Base-by-base conservation (phyloP, 1,140 invertebrate genomes). In the Hirudo medicinalis region DNA sequence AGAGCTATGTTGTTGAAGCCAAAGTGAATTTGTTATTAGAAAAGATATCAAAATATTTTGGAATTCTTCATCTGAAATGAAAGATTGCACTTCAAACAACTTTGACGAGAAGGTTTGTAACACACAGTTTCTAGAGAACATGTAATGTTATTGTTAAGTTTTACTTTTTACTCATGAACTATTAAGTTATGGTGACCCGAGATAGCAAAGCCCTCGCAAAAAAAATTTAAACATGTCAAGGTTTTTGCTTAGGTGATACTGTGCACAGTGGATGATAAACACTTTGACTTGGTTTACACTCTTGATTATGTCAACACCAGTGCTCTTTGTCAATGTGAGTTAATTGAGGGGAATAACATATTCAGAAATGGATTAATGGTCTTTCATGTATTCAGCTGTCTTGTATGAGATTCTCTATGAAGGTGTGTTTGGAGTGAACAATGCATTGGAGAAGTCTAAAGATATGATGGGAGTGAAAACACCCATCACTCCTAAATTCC, bases 361-460 rank as follows among this genome's bases (percentile, higher is more conserved):
- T 63, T 63, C 19, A 25, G 57, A n/a, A 63, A 63, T 63, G 57
- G 22, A 8, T 63, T 63, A 25, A 49, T 49, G 3, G 43, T 49
- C 11, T 15, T 49, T 49, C 0, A 49, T 49, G 11, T 13, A 49
- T 49, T 43, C 22, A 70, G 69, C 69, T 25, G 49, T 70, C 25
- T 9, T 70, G n/a, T 70, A 70, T 53, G 69, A 70, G 29, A 49
- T 70, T 49, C 69, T 70, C 5, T 70, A 70, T 27, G 69, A 70
- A 20, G 53, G 53, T 25, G 69, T 70, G 8, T 70, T 70, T 54
- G 69, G 69, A 2, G 69, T 70, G 32, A 49, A 49, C 22, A 25
- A 70, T 25, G 40, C 43, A n/a, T 22, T 53, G 25, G 49, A 49
- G 1, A 70, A 70, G 69, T 36, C 32, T 6, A 36, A 54, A 25